Conservation (phyloP, 2,888 invertebrate genomes). For the Dryadula phaetusa region DNA sequence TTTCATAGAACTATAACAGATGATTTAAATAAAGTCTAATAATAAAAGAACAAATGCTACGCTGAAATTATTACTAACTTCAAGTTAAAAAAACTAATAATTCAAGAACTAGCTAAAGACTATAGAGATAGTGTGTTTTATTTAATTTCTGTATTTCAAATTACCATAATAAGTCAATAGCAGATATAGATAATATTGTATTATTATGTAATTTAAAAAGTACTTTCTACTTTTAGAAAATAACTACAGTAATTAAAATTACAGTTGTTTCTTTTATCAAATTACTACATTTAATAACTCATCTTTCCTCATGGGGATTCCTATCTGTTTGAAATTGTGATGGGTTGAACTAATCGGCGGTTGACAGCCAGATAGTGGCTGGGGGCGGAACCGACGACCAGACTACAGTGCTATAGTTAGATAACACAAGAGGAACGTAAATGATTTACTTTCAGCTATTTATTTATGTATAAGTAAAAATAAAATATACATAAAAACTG, state of each 20-base stretch:
- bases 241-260: constrained; percentile 14
- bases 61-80: neutral
- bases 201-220: neutral
- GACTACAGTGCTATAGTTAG: constrained; percentile 30
- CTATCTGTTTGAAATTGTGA: constrained; percentile 29
- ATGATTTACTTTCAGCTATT: constrained; percentile 11
- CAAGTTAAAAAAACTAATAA: neutral
- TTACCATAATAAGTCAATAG: neutral
- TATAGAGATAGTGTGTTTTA: neutral
- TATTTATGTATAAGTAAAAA: neutral
- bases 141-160: neutral
- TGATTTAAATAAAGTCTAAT: constrained; percentile 30
- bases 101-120: neutral
- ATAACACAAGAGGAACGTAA: constrained; percentile 18
- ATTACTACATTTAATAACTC: constrained; percentile 25
- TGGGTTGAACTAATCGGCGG: constrained; percentile 51
- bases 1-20: constrained; percentile 35
- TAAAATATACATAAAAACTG: no score
- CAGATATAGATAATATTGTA: neutral
- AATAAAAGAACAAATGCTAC: constrained; percentile 27
- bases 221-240: constrained; percentile 1
- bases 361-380: constrained; percentile 50
- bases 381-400: constrained; percentile 45
- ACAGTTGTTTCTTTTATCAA: constrained; percentile 26
- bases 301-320: constrained; percentile 29